Evolutionary conservation across 2,888 invertebrate genomes (phyloP), one percentile per base, ranked within the genome.

Genomic region (Eumerus sabulonum): DNA sequence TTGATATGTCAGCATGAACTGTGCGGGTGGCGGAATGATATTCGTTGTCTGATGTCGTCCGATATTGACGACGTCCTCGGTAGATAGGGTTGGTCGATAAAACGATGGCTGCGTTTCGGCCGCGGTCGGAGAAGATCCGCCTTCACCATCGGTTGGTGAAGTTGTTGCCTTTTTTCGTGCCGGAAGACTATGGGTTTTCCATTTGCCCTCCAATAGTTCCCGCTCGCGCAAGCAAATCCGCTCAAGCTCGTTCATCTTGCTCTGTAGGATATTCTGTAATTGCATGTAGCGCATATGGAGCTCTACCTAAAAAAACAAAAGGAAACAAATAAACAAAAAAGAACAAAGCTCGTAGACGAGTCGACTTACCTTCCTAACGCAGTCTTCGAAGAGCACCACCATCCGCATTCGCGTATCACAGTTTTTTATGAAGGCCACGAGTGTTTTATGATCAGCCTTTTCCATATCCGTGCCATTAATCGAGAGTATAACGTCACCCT

Each of bases 391-490:
- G 40, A 98, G 92, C 12, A 98, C 98, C 19, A 98, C 98, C 94
- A 98, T 96, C 62, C 98, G 92, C 95, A 98, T 96, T 82, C 96
- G 92, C 17, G 94, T 91, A 86, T 96, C 96, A 90, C 97, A 96
- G 86, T 93, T 92, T 89, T 95, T 96, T 83, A 98, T 98, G 85
- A 95, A 96, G 84, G 93, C 93, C n/a, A 98, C 98, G 82, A 98
- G 91, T 57, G 95, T 93, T 86, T 95, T 94, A 89, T 98, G 98
- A 86, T 97, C 96, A n/a, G 96, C 95, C 84, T 95, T 94, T 87
- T 98, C 98, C 92, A 98, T 96, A 86, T 96, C 97, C 48, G 93
- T 93, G n/a, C 98, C 98, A 89, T 98, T 98, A 85, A 98, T 98
- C 48, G 98, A 96, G 42, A 98, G 90, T 84, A 98, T 98, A 45